These are phyloP conservation scores for Oscheius sp. DNA, from an alignment of 1,140 invertebrate genomes.

Conservation along the genomic window DNA sequence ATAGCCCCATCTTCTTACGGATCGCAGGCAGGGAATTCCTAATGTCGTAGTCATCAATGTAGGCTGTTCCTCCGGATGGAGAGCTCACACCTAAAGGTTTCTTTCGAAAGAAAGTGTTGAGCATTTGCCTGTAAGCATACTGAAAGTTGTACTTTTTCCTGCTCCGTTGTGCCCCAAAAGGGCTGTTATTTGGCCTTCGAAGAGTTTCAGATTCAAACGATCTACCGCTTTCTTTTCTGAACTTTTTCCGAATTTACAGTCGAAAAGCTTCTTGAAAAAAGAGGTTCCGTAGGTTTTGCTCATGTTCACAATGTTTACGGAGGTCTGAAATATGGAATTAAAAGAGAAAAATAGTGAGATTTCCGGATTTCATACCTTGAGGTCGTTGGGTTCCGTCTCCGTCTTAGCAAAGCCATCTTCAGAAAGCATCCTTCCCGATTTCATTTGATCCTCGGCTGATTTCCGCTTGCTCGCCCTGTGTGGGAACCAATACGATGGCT, in stretches of 20 bases:
- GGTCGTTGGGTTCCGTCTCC: slow-evolving; percentile 36
- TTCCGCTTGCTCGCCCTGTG: slow-evolving; percentile 69
- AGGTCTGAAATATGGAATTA: slow-evolving; percentile 1
- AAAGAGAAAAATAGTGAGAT: background rate
- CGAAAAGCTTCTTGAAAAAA: slow-evolving; percentile 62
- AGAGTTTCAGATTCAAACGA: slow-evolving; percentile 72
- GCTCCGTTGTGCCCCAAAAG: slow-evolving; percentile 69
- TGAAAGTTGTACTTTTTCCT: slow-evolving; percentile 69
- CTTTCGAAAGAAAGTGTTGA: slow-evolving; percentile 74
- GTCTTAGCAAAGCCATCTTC: slow-evolving; percentile 53
- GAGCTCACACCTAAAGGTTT: slow-evolving; percentile 63
- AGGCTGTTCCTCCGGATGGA: slow-evolving; percentile 46
- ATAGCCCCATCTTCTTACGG: slow-evolving; percentile 75
- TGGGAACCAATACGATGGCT: slow-evolving; percentile 70
- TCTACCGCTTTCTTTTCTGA: slow-evolving; percentile 66
- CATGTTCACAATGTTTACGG: slow-evolving; percentile 43
- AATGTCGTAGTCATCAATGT: slow-evolving; percentile 48
- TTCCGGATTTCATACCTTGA: slow-evolving; percentile 74
- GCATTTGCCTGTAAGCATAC: slow-evolving; percentile 57
- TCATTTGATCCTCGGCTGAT: background rate
- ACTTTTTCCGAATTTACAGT: slow-evolving; percentile 65
- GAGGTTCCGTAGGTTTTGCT: slow-evolving; percentile 48
- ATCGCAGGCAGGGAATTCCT: slow-evolving; percentile 42
- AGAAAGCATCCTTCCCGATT: slow-evolving; percentile 65
- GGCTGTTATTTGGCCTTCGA: slow-evolving; percentile 67